Conservation (phyloP, 1,140 invertebrate species). For the Ceratina australensis region DNA sequence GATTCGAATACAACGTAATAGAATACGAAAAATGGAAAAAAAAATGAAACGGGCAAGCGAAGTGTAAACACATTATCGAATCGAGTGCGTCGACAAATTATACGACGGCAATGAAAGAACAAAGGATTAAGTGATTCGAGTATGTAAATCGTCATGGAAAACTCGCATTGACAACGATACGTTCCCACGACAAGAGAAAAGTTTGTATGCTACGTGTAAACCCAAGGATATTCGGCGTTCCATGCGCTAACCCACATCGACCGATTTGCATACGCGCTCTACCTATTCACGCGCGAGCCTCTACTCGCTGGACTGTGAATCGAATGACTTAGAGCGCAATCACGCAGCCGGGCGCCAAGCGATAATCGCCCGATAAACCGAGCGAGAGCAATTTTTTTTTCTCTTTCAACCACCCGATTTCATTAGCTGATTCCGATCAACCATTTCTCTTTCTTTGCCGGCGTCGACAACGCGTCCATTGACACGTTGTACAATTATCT, state of each 20-base stretch:
- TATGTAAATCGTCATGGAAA: too few species aligned
- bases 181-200: conserved; percentile 8
- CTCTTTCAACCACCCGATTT: conserved; percentile 12
- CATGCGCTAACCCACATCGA: conserved; percentile 36
- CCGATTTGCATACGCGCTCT: conserved; percentile 35
- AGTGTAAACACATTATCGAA: too few species aligned
- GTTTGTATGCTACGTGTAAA: conserved; percentile 17
- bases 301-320: conserved; percentile 42
- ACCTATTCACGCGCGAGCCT: neutral
- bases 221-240: conserved; percentile 41
- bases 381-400: neutral
- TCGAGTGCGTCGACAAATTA: too few species aligned
- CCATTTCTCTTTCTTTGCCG: neutral
- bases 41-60: too few species aligned
- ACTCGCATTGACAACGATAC: too few species aligned
- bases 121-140: neutral
- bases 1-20: too few species aligned
- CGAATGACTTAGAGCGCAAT: conserved; percentile 30
- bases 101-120: too few species aligned
- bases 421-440: conserved; percentile 15
- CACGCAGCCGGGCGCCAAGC: conserved; percentile 22
- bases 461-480: conserved; percentile 6
- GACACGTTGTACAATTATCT: neutral
- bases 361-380: conserved; percentile 29
- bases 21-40: too few species aligned